Conservation (phyloP, 2,888 invertebrate species). For the Choristoneura rosaceana region DNA sequence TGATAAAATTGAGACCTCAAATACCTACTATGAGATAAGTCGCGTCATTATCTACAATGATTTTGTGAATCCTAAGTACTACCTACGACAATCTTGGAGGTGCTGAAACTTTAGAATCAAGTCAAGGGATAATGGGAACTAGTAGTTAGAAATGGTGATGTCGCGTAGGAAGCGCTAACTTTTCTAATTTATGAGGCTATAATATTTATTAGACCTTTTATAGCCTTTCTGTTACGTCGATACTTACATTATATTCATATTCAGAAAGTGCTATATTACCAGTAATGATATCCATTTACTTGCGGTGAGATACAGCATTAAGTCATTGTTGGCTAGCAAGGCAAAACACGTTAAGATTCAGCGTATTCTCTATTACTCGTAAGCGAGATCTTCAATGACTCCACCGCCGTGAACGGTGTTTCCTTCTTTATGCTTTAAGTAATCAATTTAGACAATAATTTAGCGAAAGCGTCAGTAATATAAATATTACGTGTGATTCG, state of each 20-base stretch:
- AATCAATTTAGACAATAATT: conserved; percentile 67
- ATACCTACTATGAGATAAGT: background rate
- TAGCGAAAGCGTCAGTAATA: conserved; percentile 63
- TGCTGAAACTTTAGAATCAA: background rate
- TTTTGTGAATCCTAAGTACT: too few relatives aligned
- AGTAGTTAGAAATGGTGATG: conserved; percentile 7
- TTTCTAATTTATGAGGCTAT: conserved; percentile 21
- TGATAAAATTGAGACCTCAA: background rate
- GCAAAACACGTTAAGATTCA: conserved; percentile 34
- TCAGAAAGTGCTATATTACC: conserved; percentile 31
- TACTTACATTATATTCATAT: conserved; percentile 26
- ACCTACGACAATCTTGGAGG: too few relatives aligned
- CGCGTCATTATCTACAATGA: background rate
- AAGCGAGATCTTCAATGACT: conserved; percentile 52
- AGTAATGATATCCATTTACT: conserved; percentile 54
- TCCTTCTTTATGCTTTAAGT: conserved; percentile 57
- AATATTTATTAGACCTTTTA: conserved; percentile 18
- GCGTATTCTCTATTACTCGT: conserved; percentile 53
- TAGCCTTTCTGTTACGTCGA: conserved; percentile 8
- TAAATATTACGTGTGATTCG: conserved; percentile 44
- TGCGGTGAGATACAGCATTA: conserved; percentile 52
- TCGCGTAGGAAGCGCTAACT: conserved; percentile 6
- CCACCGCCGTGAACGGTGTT: conserved; percentile 54
- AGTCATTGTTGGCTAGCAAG: conserved; percentile 54
- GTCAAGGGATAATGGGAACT: background rate